A percentile compares a stretch with the other conserved stretches of the same genome.
Conservation (phyloP, 2,113 vertebrate species). For the Hippolais icterina region DNA sequence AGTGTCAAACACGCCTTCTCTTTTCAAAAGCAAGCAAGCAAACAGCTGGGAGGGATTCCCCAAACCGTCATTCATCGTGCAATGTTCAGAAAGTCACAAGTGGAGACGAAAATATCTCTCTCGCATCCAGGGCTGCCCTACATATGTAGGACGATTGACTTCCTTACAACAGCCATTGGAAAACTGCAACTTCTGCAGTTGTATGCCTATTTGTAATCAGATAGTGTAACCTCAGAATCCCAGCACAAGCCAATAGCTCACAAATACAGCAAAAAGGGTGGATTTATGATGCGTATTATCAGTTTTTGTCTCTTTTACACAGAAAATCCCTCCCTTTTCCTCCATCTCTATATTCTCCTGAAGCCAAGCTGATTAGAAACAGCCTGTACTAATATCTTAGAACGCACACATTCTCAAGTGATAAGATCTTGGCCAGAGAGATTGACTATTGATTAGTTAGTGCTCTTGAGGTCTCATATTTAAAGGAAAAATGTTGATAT, state of each 20-base stretch:
- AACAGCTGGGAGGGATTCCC: constrained; percentile 20
- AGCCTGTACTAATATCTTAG: not conserved
- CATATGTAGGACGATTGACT: not conserved
- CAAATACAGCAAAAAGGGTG: not conserved
- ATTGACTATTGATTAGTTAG: constrained; percentile 5
- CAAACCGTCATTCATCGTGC: not conserved
- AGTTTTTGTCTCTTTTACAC: not conserved
- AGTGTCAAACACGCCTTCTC: not conserved
- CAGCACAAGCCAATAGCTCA: not conserved
- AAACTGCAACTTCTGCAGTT: not conserved
- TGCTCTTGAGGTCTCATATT: not conserved
- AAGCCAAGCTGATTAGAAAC: not conserved
- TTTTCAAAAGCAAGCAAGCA: constrained; percentile 13
- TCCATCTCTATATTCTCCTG: not conserved
- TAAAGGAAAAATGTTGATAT: not conserved
- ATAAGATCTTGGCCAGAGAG: not conserved
- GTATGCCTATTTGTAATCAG: not conserved
- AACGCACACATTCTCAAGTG: not conserved
- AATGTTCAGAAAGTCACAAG: not conserved
- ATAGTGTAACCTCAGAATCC: not conserved
- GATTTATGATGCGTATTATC: not conserved
- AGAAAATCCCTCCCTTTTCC: not conserved
- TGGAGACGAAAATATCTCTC: not conserved
- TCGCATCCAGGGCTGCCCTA: not conserved
- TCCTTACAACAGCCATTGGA: not conserved